Conservation (phyloP, 2,113 vertebrate genomes). For the Grammomys surdaster region DNA sequence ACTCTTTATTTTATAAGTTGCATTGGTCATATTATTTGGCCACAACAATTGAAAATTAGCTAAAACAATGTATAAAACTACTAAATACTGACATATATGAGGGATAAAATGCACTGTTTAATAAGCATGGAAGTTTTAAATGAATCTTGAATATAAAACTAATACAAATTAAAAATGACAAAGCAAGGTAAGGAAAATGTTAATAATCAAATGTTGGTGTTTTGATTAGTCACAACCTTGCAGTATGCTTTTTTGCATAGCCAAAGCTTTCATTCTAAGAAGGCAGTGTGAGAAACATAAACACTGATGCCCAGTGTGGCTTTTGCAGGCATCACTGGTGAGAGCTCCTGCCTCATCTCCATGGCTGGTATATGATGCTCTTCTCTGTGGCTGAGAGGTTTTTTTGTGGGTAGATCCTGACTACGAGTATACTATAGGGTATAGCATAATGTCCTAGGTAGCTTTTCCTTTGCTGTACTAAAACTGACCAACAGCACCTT, state of each 20-base stretch:
- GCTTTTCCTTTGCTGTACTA: not conserved
- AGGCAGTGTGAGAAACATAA: not conserved
- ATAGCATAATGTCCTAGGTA: not conserved
- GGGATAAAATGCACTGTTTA: not conserved
- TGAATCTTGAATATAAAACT: not conserved
- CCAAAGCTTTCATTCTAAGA: not conserved
- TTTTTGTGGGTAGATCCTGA: not conserved
- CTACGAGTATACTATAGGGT: too few species aligned
- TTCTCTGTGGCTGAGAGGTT: not conserved
- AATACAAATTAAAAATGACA: not conserved
- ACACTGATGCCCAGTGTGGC: not conserved
- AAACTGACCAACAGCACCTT: not conserved
- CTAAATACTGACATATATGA: fast-evolving
- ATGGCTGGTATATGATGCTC: not conserved
- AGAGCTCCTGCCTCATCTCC: not conserved
- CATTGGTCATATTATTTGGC: not conserved
- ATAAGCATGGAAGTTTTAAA: not conserved
- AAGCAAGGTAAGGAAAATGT: not conserved
- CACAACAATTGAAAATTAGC: not conserved
- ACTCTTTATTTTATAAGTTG: not conserved
- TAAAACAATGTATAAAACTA: not conserved
- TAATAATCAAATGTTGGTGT: not conserved
- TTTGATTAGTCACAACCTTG: not conserved
- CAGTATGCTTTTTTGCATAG: too few species aligned
- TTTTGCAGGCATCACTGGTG: not conserved